phyloP scores from a whole-genome alignment of 2,888 invertebrate species.

The Tachina fera region DNA sequence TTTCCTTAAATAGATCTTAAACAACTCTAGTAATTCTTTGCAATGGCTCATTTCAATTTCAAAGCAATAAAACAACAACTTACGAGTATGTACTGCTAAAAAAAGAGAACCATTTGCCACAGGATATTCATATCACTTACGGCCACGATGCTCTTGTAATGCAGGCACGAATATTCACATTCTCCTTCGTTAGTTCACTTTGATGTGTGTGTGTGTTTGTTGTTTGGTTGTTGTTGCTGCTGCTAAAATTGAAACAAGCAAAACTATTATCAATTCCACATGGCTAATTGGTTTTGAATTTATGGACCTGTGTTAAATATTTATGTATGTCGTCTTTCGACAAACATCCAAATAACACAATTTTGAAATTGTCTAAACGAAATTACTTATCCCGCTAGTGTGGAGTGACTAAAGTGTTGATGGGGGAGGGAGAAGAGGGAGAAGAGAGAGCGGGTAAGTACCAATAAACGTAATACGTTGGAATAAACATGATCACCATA shows the following conservation, averaged over 20 bases:
- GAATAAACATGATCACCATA: slow-evolving; percentile 68
- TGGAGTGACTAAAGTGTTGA: not conserved
- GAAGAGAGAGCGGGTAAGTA: not conserved
- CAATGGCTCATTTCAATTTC: slow-evolving; percentile 41
- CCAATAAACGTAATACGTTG: slow-evolving; percentile 40
- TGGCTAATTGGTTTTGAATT: slow-evolving; percentile 82
- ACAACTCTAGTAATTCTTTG: slow-evolving; percentile 51
- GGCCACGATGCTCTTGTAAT: not conserved
- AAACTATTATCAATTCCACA: slow-evolving; percentile 80
- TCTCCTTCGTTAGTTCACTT: slow-evolving; percentile 4
- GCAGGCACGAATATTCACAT: not conserved
- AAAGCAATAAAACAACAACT: slow-evolving; percentile 43
- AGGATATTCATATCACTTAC: slow-evolving; percentile 51
- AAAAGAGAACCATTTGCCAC: slow-evolving; percentile 21
- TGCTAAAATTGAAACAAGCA: slow-evolving; percentile 53
- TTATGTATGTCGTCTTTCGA: slow-evolving; percentile 76
- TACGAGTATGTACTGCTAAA: not conserved
- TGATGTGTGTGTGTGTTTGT: slow-evolving; percentile 21
- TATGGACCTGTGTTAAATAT: slow-evolving; percentile 82
- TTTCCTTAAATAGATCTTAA: slow-evolving; percentile 61
- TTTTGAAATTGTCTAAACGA: slow-evolving; percentile 59
- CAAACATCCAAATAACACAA: slow-evolving; percentile 64
- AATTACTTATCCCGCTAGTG: slow-evolving; percentile 40
- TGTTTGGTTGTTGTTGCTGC: not conserved
- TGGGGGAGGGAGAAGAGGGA: too few species aligned